phyloP scores from a whole-genome alignment of 2,797 vertebrate species.

The Chloroceryle inda region DNA sequence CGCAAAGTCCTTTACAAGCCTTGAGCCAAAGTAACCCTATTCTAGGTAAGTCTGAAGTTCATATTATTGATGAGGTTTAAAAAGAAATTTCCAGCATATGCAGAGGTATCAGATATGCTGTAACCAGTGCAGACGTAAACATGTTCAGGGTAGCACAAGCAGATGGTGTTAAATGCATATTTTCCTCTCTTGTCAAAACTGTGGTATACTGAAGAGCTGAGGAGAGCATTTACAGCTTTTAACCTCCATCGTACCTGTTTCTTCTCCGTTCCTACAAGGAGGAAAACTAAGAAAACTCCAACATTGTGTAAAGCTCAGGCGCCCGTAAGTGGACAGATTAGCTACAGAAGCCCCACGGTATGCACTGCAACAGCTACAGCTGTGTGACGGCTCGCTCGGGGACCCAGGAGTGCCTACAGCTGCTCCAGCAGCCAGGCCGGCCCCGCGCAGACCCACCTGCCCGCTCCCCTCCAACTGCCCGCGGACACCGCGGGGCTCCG shows the following conservation, averaged over 20 bases:
- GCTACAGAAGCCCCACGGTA: rapidly evolving
- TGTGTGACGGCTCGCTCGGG: rapidly evolving
- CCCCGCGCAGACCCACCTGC: neutral
- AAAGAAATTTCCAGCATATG: neutral
- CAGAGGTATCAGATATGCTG: neutral
- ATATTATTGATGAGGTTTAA: neutral
- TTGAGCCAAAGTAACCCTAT: neutral
- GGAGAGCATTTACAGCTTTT: rapidly evolving
- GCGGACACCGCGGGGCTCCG: neutral
- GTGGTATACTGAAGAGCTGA: rapidly evolving
- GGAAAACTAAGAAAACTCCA: rapidly evolving
- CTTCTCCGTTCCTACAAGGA: rapidly evolving
- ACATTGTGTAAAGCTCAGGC: rapidly evolving
- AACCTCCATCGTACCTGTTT: rapidly evolving
- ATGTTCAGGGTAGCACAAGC: rapidly evolving
- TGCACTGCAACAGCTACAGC: rapidly evolving
- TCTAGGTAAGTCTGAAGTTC: neutral
- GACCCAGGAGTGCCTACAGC: rapidly evolving
- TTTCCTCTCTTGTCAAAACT: neutral
- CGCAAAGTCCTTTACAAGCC: neutral
- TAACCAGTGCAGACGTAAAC: rapidly evolving
- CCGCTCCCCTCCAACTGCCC: neutral
- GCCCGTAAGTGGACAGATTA: rapidly evolving
- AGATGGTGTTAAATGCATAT: rapidly evolving
- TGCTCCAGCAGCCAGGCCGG: neutral